These are phyloP conservation scores for Pristionchus mayeri DNA, from an alignment of 2,888 invertebrate species.

Conservation along the genomic window DNA sequence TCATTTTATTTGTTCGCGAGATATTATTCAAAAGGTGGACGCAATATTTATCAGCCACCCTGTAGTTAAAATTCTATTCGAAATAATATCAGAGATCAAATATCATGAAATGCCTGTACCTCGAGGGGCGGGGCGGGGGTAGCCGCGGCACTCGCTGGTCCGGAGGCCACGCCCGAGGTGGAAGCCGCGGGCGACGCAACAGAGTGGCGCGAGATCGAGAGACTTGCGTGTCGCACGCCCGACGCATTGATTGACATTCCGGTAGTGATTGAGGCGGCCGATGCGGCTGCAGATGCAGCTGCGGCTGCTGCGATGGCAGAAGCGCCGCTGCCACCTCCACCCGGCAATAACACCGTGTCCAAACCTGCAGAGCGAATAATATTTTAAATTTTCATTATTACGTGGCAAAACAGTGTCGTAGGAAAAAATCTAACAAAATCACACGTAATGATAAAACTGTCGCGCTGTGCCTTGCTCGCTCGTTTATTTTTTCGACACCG, in stretches of 20 bases:
- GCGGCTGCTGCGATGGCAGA: not conserved
- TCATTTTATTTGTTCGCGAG: too few relatives aligned
- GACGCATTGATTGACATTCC: conserved; percentile 6
- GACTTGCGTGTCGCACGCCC: conserved; percentile 5
- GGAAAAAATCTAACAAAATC: not conserved
- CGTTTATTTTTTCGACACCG: not conserved
- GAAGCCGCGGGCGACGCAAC: conserved; percentile 1
- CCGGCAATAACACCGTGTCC: not conserved
- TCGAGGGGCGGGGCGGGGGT: conserved; percentile 31
- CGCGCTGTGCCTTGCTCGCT: too few relatives aligned
- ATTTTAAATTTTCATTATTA: not conserved
- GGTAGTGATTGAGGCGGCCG: not conserved
- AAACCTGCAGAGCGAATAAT: not conserved
- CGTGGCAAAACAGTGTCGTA: too few relatives aligned
- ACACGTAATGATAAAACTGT: not conserved
- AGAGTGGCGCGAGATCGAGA: not conserved
- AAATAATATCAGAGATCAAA: too few relatives aligned
- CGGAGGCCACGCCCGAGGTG: not conserved
- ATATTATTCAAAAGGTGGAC: too few relatives aligned
- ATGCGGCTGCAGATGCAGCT: not conserved
- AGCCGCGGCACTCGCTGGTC: not conserved
- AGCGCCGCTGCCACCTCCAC: not conserved
- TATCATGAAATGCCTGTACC: not conserved
- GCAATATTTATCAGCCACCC: too few relatives aligned
- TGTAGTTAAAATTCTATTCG: too few relatives aligned